Base-by-base conservation (phyloP, 1,140 invertebrate species). In the Microplitis demolitor region DNA sequence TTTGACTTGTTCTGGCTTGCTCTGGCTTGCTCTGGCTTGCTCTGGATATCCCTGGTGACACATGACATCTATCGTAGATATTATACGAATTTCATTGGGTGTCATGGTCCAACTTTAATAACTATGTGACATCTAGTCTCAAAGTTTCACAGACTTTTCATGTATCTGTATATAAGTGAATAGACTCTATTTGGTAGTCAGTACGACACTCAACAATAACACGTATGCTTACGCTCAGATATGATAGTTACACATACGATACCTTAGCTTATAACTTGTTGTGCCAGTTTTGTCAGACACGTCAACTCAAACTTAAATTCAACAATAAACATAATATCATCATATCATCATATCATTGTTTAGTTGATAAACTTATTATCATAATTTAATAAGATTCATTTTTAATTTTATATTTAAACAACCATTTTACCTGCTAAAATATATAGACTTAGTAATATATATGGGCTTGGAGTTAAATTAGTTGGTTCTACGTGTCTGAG, bases 401-500 rank as follows among this genome's bases (percentile, higher is more conserved):
- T 2, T 9, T 0, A 11, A 61, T 31, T 61, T 24, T 2, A 61
- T 13, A 35, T 6, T 58, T 3, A 14, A 24, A 24, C 24, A 24
- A 24, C 24, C 24, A 24, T 0, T 24, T 24, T 24, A 14, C n/a
- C 50, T n/a, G n/a, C n/a, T 1, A 53, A 53, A 11, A 53, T 11
- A 53, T 53, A 53, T 53, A 53, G 9, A 53, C n/a, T 11, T 53
- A 53, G 9, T 11, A 11, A 53, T 58, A 58, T 58, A 58, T 58
- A 4, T 5, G 24, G 24, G 1, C 16, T 58, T 58, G 24, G 11
- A 61, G 45, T 35, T 33, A 35, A 69, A 53, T 69, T 69, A 60
- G 68, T 69, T 69, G 68, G 53, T 53, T 39, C 58, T 35, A 69
- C 67, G 64, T 67, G 64, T 67, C 64, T 39, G 39, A 54, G 31